These are phyloP conservation scores for Disparrhopalites patrizii DNA, from an alignment of 2,888 invertebrate species.

Conservation along the genomic window DNA sequence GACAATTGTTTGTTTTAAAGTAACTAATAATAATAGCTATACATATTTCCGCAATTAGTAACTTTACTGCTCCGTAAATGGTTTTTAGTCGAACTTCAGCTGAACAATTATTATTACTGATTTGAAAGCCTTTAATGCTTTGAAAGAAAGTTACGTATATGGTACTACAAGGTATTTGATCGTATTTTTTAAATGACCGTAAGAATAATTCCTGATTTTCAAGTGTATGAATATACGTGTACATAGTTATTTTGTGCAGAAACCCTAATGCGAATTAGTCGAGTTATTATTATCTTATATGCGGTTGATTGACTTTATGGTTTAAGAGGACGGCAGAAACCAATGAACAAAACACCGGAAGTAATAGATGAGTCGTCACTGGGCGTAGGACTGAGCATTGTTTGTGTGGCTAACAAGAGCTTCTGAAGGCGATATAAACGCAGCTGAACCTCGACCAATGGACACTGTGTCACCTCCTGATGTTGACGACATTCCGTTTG, in stretches of 20 bases:
- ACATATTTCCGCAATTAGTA: no score
- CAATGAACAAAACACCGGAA: slow-evolving; percentile 16
- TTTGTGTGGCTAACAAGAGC: slow-evolving; percentile 23
- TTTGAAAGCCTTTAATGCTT: no score
- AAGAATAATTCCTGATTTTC: no score
- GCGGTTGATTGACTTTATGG: slow-evolving; percentile 27
- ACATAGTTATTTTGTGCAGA: neutral
- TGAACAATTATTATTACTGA: no score
- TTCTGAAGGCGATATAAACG: slow-evolving; percentile 26
- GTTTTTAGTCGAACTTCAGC: no score
- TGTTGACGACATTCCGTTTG: slow-evolving; percentile 21
- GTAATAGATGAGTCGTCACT: slow-evolving; percentile 24
- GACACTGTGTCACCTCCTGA: slow-evolving; percentile 9
- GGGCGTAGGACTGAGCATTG: slow-evolving; percentile 34
- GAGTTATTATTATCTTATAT: slow-evolving; percentile 17
- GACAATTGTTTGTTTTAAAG: no score
- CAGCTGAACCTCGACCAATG: slow-evolving; percentile 14
- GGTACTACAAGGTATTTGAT: no score
- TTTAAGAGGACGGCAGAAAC: slow-evolving; percentile 26
- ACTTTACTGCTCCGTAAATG: no score
- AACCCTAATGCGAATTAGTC: slow-evolving; percentile 21
- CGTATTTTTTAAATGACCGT: no score
- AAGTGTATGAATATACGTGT: no score
- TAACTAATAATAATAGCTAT: no score
- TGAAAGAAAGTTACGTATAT: no score